These are phyloP conservation scores for Agrotis exclamationis DNA, from an alignment of 2,888 invertebrate species.

Conservation along the genomic window DNA sequence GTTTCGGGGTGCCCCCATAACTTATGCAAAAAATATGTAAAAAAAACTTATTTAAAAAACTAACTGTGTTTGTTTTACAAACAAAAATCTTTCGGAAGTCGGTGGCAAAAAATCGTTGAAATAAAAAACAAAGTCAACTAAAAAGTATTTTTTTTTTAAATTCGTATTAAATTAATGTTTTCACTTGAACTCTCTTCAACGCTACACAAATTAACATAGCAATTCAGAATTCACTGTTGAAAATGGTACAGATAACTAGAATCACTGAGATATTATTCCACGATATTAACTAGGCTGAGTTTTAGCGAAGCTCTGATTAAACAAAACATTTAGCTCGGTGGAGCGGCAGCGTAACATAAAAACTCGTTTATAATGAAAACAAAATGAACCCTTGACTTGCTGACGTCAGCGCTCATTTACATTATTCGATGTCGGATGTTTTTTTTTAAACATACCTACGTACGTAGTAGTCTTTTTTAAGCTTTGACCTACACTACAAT, in stretches of 20 bases:
- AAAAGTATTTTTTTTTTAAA: background rate
- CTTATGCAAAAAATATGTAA: too few species aligned
- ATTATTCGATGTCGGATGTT: background rate
- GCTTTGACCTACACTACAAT: too few species aligned
- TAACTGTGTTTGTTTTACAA: too few species aligned
- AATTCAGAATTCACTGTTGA: constrained; percentile 8
- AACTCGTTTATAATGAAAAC: constrained; percentile 46
- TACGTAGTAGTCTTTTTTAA: too few species aligned
- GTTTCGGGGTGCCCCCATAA: too few species aligned
- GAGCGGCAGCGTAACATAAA: constrained; percentile 40
- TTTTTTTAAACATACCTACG: background rate
- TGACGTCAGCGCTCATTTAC: constrained; percentile 48
- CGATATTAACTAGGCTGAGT: constrained; percentile 38
- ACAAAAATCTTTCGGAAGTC: too few species aligned
- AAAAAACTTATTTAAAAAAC: too few species aligned
- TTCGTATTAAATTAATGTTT: constrained; percentile 29
- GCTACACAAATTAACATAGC: constrained; percentile 27
- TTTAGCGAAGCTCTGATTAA: constrained; percentile 41
- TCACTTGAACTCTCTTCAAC: constrained; percentile 14
- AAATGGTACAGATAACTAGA: constrained; percentile 31
- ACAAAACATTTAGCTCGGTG: constrained; percentile 45
- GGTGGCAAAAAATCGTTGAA: too few species aligned
- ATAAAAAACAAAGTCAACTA: too few species aligned
- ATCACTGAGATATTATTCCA: constrained; percentile 40
- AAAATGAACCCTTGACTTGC: constrained; percentile 45